Evolutionary conservation across 2,888 invertebrate genomes (phyloP), one percentile per base, ranked within the genome.

Genomic region (Eumacrocentrus americanus): DNA sequence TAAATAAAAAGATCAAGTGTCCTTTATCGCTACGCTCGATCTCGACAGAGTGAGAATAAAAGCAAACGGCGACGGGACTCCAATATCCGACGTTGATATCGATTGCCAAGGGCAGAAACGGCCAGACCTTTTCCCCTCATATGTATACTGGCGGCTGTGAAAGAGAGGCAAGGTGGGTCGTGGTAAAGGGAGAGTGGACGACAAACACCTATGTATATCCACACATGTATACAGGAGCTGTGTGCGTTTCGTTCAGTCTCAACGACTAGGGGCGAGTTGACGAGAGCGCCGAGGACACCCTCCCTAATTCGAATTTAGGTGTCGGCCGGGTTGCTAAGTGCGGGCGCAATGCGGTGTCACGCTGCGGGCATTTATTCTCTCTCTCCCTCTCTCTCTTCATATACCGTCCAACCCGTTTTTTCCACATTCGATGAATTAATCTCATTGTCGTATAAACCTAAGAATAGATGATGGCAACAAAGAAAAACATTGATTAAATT

Each of bases 281-380:
- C 74, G 70, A 75, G 72, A 73, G 70, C 68, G 71, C 68, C 67
- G 74, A 69, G 71, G 71, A 58, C 44, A 50, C 46, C 47, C 70
- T 72, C 70, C 68, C 76, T 76, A 77, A 78, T 78, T 77, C 78
- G 76, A 74, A 75, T 78, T 77, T 77, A 77, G 78, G 76, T 75
- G 76, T 75, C 70, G 76, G 72, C 68, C 68, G 76, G 76, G 72
- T 73, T 73, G 72, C 70, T 73, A 75, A 76, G 75, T 73, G 52
- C 38, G 76, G 76, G 74, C 73, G 77, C 77, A 77, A 73, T 76
- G 78, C 76, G 75, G 77, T 76, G 76, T 73, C 74, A 75, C 71
- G 73, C 73, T 76, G 77, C 75, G 74, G 78, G 72, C 72, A 72
- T 71, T 75, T 68, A 69, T 67, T 67, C 72, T 69, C 67, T 67